These are phyloP conservation scores for Gobius niger DNA, from an alignment of 2,113 vertebrate species.

Conservation along the genomic window DNA sequence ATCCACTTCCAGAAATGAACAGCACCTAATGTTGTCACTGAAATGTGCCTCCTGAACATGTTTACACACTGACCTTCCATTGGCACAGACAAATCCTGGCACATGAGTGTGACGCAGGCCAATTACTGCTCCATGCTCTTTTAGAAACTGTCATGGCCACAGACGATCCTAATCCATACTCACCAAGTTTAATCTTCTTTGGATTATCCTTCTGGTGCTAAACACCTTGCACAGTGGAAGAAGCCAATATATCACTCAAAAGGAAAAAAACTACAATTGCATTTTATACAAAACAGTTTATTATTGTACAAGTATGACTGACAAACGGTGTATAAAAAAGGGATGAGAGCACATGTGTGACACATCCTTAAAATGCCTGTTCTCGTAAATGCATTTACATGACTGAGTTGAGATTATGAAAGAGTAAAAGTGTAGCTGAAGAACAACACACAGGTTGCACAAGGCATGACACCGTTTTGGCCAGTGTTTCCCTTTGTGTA, in stretches of 20 bases:
- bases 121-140: slow-evolving; percentile 48
- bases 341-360: slow-evolving; percentile 22
- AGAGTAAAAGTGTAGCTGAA: slow-evolving; percentile 4
- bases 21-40: not conserved
- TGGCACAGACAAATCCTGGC: slow-evolving; percentile 11
- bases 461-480: slow-evolving; percentile 45
- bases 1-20: not conserved
- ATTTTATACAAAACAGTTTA: slow-evolving; percentile 56
- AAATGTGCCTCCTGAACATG: not conserved
- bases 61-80: slow-evolving; percentile 33
- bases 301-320: slow-evolving; percentile 43
- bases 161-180: slow-evolving; percentile 44
- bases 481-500: slow-evolving; percentile 14
- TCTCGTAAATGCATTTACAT: not conserved
- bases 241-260: slow-evolving; percentile 21
- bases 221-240: slow-evolving; percentile 26
- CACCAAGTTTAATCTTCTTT: slow-evolving; percentile 51
- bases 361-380: not conserved
- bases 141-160: slow-evolving; percentile 45
- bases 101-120: slow-evolving; percentile 30
- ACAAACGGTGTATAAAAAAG: slow-evolving; percentile 59
- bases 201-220: slow-evolving; percentile 43
- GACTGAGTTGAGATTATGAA: not conserved
- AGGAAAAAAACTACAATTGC: not conserved
- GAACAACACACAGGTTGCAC: slow-evolving; percentile 27